Evolutionary conservation across 2,888 invertebrate genomes (phyloP), one percentile per base, ranked within the genome.

Genomic region (Dioctria rufipes): DNA sequence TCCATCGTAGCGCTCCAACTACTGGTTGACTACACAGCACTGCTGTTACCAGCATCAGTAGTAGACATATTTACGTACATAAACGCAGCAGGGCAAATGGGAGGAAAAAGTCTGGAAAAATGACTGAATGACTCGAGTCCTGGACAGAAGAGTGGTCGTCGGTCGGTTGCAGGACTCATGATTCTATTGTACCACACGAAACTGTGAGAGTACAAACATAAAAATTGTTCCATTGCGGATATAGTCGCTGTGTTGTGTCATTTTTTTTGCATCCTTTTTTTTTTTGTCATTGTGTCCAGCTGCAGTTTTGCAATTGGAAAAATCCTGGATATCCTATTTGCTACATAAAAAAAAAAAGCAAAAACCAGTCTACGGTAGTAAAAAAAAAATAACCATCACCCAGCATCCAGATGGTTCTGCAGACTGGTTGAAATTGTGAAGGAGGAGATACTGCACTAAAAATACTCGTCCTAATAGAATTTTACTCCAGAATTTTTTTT

Each of bases 161-260:
- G 25, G 25, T 25, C 25, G 25, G 3, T 61, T 25, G 60, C 39
- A 61, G 61, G 61, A 61, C 39, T 61, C 37, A n/a, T 61, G 4
- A 37, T 25, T 25, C 25, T 61, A 4, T 25, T 25, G 25, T 5
- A 61, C 37, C 5, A 61, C 3, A n/a, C 2, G n/a, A 4, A 3
- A 0, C 25, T 25, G 25, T 25, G 25, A 25, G 0, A 25, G 25
- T 25, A 25, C 25, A 61, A 61, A 25, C 61, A 61, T 61, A 61
- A 61, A 61, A 61, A 61, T 37, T 61, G 37, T 61, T 61, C 11
- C 61, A 61, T 11, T 61, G 61, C 61, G 8, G 61, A 61, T 61
- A 4, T 5, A 2, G 25, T 4, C 25, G 25, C 25, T 25, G 25
- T 39, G 39, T 61, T 61, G 61, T 61, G 5, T 61, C n/a, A 37